These are phyloP conservation scores for Drosophila phalerata DNA, from an alignment of 2,888 invertebrate genomes.

Conservation along the genomic window DNA sequence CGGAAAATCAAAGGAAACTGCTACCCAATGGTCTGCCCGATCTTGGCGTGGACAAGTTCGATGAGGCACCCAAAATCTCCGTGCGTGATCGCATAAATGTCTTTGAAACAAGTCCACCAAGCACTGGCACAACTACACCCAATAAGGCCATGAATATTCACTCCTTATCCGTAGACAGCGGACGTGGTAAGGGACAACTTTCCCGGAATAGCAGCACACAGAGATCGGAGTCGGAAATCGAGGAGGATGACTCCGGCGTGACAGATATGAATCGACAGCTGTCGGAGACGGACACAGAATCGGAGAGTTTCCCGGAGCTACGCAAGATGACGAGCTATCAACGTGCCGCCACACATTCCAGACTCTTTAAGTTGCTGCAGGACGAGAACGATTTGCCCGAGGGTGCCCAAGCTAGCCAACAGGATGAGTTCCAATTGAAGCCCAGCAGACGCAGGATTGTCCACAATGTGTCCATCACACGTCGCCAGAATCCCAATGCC, in stretches of 20 bases:
- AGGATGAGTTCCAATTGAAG: conserved; percentile 80
- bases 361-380: conserved; percentile 89
- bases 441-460: conserved; percentile 84
- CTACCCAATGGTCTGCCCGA: conserved; percentile 73
- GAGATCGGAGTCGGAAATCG: conserved; percentile 86
- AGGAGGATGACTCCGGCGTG: conserved; percentile 90
- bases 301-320: conserved; percentile 88
- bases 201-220: conserved; percentile 84
- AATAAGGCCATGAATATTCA: conserved; percentile 61
- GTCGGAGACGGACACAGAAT: conserved; percentile 89
- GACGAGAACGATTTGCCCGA: conserved; percentile 86
- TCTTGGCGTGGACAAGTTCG: conserved; percentile 67
- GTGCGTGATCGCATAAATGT: conserved; percentile 84
- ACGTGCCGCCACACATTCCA: conserved; percentile 90
- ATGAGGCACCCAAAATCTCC: conserved; percentile 77
- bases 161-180: conserved; percentile 79
- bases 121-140: conserved; percentile 25
- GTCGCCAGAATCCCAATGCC: conserved; percentile 83
- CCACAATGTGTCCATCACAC: conserved; percentile 85
- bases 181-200: conserved; percentile 75
- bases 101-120: conserved; percentile 73
- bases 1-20: conserved; percentile 40
- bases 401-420: conserved; percentile 34
- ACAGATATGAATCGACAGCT: conserved; percentile 90
- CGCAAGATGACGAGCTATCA: conserved; percentile 88